Base-by-base conservation (phyloP, 2,797 vertebrate genomes). In the Pipistrellus pygmaeus region DNA sequence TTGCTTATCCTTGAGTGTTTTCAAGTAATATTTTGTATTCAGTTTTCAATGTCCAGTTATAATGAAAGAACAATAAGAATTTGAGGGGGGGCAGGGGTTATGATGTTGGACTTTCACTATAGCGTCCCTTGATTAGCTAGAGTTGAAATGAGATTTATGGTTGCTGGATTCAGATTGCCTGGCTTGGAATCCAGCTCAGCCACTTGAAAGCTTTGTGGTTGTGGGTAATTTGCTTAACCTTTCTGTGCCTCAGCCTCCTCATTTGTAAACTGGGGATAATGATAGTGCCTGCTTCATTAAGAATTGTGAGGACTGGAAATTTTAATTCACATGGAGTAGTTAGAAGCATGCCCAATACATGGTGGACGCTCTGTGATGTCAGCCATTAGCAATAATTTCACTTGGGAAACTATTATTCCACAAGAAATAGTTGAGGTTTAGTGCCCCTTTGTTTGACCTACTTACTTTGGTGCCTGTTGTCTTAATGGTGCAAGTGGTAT, bases 391-490 rank as follows among this genome's bases (percentile, higher is more conserved):
- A 30, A 20, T 20, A 38, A 91, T 80, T 76, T 89, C 27, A 77
- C 72, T 81, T 48, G 30, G 18, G 35, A 82, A 32, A 66, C 23
- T 78, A 0, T 14, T 60, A 35, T n/a, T 53, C 12, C 17, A 11
- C 5, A 21, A 55, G 23, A n/a, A 41, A 48, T 62, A 35, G 38
- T 90, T 32, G 64, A 91, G 32, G 6, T 68, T 53, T 25, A 51
- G 6, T 41, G 81, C 38, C 86, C 94, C 15, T 85, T 78, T 62
- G 91, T 32, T 71, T 84, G 94, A 60, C 46, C 85, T 44, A 89
- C 85, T 92, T 17, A 11, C 2, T 3, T 7, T 64, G 14, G 7
- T 12, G 66, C 88, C 35, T 51, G 3, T 95, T 94, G 96, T 85
- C 35, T 78, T 77, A 62, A 46, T 77, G 85, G 6, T 60, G 4